Conservation (phyloP, 92 coral and sea anemone genomes). For the Parazoanthus swiftii region DNA sequence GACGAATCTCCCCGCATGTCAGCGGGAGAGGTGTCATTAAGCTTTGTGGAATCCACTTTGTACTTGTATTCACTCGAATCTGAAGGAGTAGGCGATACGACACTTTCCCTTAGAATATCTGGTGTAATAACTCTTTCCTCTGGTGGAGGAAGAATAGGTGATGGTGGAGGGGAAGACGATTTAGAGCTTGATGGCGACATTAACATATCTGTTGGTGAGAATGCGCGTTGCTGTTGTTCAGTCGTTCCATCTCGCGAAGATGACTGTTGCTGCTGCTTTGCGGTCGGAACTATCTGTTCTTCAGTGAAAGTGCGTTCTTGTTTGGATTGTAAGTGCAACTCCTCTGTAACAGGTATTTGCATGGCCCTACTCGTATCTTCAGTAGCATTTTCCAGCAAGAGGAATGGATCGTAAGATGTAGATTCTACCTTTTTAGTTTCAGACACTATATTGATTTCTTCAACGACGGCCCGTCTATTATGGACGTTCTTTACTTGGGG, state of each 20-base stretch:
- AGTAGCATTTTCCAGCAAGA: not conserved
- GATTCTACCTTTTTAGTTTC: constrained; percentile 11
- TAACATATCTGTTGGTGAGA: constrained; percentile 2
- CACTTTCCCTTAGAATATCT: constrained; percentile 15
- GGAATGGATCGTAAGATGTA: constrained; percentile 12
- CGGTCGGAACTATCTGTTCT: constrained; percentile 14
- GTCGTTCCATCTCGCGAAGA: not conserved
- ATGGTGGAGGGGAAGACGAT: constrained; percentile 33
- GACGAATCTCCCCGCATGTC: not conserved
- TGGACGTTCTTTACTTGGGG: not conserved
- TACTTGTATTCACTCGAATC: not conserved
- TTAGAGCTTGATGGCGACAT: constrained; percentile 7
- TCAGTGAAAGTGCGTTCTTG: not conserved
- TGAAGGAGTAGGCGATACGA: not conserved
- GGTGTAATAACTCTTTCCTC: constrained; percentile 20
- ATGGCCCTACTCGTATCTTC: constrained; percentile 2
- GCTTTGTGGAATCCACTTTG: not conserved
- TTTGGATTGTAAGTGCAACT: not conserved
- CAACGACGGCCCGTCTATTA: not conserved
- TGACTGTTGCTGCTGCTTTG: not conserved
- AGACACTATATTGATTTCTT: constrained; percentile 15
- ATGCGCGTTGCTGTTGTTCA: not conserved
- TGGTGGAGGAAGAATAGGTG: constrained; percentile 32
- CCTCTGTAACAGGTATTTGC: not conserved
- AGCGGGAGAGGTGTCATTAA: not conserved